phyloP scores from a whole-genome alignment of 2,888 invertebrate genomes.

The Andrena praecox region DNA sequence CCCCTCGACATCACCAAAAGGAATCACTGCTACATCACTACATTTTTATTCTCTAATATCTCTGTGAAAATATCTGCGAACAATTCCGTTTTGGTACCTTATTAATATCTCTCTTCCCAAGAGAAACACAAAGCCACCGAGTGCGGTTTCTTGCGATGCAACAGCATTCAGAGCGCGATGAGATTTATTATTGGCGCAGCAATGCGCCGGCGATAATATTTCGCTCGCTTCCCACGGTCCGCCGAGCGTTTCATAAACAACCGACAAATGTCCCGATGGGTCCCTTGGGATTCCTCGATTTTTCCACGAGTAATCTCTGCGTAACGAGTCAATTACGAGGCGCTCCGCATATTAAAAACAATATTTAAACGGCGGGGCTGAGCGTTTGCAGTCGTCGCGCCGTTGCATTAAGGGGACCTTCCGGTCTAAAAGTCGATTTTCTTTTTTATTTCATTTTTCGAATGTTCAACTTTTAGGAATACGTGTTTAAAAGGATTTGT shows the following conservation, averaged over 20 bases:
- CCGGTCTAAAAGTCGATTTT: no score
- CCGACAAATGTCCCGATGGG: neutral
- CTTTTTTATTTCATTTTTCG: no score
- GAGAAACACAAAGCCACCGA: constrained; percentile 4
- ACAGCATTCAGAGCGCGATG: constrained; percentile 25
- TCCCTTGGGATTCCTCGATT: neutral
- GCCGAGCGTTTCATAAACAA: neutral
- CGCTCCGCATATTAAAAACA: constrained; percentile 6
- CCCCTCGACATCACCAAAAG: neutral
- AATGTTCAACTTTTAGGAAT: no score
- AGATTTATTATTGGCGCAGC: constrained; percentile 44
- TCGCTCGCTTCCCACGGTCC: constrained; percentile 45
- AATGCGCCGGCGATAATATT: constrained; percentile 45
- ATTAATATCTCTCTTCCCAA: neutral
- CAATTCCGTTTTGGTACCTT: constrained; percentile 12
- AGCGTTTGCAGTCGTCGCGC: neutral
- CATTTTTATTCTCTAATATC: neutral
- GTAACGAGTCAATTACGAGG: constrained; percentile 12
- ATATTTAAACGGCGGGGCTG: constrained; percentile 17
- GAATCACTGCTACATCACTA: no score
- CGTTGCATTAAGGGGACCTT: constrained; percentile 14
- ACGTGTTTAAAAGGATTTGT: no score
- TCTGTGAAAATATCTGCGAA: neutral
- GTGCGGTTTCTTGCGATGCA: constrained; percentile 44
- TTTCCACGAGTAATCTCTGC: neutral